These are phyloP conservation scores for Caenorhabditis sulstoni DNA, from an alignment of 2,888 invertebrate genomes.

Conservation along the genomic window DNA sequence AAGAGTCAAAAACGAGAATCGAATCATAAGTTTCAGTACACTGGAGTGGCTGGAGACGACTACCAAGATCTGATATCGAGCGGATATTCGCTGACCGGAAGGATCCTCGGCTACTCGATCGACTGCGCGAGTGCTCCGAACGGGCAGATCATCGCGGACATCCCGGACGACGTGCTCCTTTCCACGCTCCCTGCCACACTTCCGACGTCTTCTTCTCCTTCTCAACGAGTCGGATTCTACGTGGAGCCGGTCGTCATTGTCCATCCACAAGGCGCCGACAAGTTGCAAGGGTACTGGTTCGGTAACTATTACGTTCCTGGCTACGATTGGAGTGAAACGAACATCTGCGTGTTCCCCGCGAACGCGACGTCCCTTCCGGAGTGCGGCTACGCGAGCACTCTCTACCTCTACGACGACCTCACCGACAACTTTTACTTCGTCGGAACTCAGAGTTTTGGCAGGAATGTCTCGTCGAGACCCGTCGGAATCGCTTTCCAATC, in stretches of 20 bases:
- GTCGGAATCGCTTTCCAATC: slow-evolving; percentile 25
- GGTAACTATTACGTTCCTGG: too few relatives aligned
- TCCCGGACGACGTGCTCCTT: slow-evolving; percentile 12
- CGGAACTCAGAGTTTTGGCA: slow-evolving; percentile 23
- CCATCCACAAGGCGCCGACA: neutral
- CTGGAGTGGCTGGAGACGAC: slow-evolving; percentile 27
- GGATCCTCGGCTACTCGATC: slow-evolving; percentile 32
- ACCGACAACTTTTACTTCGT: slow-evolving; percentile 27
- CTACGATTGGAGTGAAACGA: too few relatives aligned
- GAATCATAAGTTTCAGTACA: slow-evolving; percentile 7
- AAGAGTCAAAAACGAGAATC: neutral
- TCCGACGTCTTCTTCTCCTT: slow-evolving; percentile 2
- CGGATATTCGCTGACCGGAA: slow-evolving; percentile 24
- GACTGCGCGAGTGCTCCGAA: slow-evolving; percentile 18
- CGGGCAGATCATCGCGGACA: slow-evolving; percentile 1
- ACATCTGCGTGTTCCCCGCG: slow-evolving; percentile 22
- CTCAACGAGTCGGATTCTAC: slow-evolving; percentile 14
- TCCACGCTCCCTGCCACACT: neutral
- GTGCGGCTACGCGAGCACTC: slow-evolving; percentile 27
- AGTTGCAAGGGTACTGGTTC: slow-evolving; percentile 18
- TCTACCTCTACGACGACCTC: slow-evolving; percentile 19
- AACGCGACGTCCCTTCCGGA: slow-evolving; percentile 6
- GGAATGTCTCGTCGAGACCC: slow-evolving; percentile 18
- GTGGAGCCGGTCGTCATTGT: slow-evolving; percentile 23
- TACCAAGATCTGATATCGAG: neutral